Evolutionary conservation across 2,113 vertebrate genomes (phyloP).

Genomic region (Callocephalon fimbriatum): DNA sequence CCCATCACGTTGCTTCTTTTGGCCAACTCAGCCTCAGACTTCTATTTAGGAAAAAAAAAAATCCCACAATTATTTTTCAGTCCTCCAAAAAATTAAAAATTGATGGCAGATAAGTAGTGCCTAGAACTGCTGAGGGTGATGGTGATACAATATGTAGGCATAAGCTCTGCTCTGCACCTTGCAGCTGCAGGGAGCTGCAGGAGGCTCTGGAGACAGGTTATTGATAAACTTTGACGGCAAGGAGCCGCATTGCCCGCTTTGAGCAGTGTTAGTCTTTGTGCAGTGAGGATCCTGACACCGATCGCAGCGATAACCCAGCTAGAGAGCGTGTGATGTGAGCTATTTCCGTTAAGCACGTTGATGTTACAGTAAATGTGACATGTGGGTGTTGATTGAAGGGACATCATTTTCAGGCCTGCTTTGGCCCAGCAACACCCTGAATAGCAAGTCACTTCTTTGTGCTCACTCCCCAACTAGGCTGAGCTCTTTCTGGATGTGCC

Average conservation of each 20-base stretch:
- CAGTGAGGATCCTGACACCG: slow-evolving; percentile 47
- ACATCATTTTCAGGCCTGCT: slow-evolving; percentile 51
- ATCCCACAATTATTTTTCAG: background rate
- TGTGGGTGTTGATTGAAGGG: slow-evolving; percentile 58
- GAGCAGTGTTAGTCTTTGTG: slow-evolving; percentile 39
- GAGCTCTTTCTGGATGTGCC: background rate
- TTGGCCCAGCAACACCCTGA: slow-evolving; percentile 28
- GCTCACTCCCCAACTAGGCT: background rate
- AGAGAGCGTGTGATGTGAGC: background rate
- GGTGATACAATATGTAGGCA: background rate
- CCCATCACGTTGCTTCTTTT: background rate
- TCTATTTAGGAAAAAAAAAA: too few species aligned
- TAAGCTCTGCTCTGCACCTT: background rate
- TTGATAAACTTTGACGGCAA: background rate
- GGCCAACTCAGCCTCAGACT: background rate
- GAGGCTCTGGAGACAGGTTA: background rate
- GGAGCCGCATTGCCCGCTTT: rapidly evolving
- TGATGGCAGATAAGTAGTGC: slow-evolving; percentile 14
- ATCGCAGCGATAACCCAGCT: slow-evolving; percentile 32
- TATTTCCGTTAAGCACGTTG: slow-evolving; percentile 47
- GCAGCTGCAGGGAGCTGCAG: background rate
- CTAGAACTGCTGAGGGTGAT: background rate
- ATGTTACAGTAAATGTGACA: slow-evolving; percentile 38
- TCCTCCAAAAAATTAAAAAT: slow-evolving; percentile 52
- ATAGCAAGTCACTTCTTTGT: background rate